phyloP scores from a whole-genome alignment of 2,113 vertebrate species.

The Psittacara wagleri region DNA sequence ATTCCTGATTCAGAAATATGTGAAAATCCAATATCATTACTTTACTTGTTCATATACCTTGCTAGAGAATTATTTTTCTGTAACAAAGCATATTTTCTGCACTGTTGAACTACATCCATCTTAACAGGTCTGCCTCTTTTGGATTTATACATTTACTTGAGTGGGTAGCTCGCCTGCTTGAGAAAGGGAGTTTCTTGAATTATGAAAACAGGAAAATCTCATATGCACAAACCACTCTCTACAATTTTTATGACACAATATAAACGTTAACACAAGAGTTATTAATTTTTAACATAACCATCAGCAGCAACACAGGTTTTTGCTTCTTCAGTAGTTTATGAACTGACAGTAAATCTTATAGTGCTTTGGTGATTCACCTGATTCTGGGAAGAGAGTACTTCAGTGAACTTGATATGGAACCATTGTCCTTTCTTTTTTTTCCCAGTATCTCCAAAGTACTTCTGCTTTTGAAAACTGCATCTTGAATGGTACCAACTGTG shows the following conservation, averaged over 20 bases:
- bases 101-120: not conserved
- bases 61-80: not conserved
- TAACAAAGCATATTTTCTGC: constrained; percentile 35
- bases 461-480: constrained; percentile 10
- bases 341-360: not conserved
- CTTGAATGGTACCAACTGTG: constrained; percentile 40
- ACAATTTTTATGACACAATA: not conserved
- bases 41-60: not conserved
- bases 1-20: not conserved
- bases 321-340: not conserved
- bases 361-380: not conserved
- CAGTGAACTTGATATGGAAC: not conserved
- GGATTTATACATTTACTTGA: not conserved
- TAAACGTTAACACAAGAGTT: not conserved
- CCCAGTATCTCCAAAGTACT: not conserved
- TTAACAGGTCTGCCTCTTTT: not conserved
- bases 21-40: not conserved
- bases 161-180: not conserved
- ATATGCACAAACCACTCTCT: not conserved
- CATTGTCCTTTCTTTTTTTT: not conserved
- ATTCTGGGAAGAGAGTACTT: not conserved
- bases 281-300: not conserved
- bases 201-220: constrained; percentile 2
- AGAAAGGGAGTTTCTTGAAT: constrained; percentile 8
- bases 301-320: not conserved